Conservation (phyloP, 2,888 invertebrate genomes). For the Drosophila differens region DNA sequence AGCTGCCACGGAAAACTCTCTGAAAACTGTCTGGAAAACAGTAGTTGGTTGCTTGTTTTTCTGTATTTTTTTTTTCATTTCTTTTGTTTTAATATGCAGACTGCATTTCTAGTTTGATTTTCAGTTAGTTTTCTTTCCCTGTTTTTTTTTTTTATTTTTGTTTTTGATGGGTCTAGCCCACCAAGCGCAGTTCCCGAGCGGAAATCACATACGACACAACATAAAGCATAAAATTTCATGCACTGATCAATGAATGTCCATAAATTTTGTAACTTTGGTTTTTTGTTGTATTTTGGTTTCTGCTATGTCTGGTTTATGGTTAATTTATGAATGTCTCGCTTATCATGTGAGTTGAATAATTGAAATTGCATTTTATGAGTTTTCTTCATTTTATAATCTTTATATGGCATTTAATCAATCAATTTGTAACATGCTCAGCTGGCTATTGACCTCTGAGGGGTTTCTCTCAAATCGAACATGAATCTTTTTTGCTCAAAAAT, state of each 20-base stretch:
- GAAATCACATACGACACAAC: conserved; percentile 77
- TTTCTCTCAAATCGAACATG: not conserved
- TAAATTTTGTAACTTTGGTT: conserved; percentile 62
- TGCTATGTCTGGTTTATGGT: conserved; percentile 59
- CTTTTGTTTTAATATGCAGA: conserved; percentile 75
- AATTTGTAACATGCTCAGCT: conserved; percentile 51
- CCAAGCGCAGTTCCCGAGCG: conserved; percentile 74
- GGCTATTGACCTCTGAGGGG: conserved; percentile 49
- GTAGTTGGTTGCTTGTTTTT: not conserved
- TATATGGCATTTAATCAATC: conserved; percentile 50
- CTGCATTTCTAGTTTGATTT: conserved; percentile 62
- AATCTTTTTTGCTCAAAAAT: not conserved
- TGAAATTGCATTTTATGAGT: conserved; percentile 53
- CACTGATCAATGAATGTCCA: conserved; percentile 75
- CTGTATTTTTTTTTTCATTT: not conserved
- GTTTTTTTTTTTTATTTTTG: conserved; percentile 22
- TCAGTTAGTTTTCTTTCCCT: conserved; percentile 50
- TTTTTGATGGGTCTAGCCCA: conserved; percentile 72
- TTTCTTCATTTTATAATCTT: conserved; percentile 47
- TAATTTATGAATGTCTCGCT: conserved; percentile 80
- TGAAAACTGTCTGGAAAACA: conserved; percentile 11
- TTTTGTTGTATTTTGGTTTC: conserved; percentile 25
- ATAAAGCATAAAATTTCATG: conserved; percentile 79
- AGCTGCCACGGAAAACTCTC: conserved; percentile 39
- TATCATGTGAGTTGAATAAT: conserved; percentile 74